Base-by-base conservation (phyloP, 2,113 vertebrate species). In the Etheostoma cragini region DNA sequence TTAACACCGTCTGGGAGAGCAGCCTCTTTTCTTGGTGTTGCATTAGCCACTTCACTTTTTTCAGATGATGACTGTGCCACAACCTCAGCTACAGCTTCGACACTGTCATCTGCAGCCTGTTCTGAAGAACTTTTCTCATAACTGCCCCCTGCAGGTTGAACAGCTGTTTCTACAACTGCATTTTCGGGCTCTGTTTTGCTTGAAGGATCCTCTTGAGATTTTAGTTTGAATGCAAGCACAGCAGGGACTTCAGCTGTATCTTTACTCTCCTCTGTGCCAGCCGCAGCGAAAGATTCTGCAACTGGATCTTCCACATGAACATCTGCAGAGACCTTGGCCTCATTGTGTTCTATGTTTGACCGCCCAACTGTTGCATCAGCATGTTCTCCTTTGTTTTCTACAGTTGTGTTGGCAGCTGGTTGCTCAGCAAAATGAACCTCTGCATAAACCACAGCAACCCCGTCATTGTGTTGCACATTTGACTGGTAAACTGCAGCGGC, bases 191-290 rank as follows among this genome's bases (percentile, higher is more conserved):
- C 53, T 76, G 69, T 57, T 65, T 67, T 16, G 8, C 13, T 24
- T 17, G 62, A 50, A 53, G 61, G 42, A 72, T 65, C 49, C 38
- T 80, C 76, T 65, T 63, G 45, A 33, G 72, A 26, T 58, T 65
- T 52, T 10, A 3, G 24, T 68, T 72, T 8, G 0, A 50, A 69
- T 46, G 21, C 24, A 33, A 26, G 21, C 14, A 1, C 30, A 57
- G 35, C 22, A n/a, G 62, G 24, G n/a, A 62, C 33, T 33, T 63
- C 64, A 24, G 26, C 19, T 1, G 46, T 21, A 6, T 56, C 42
- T 26, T 69, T 49, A 21, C n/a, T 57, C 24, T 65, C 30, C 0
- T 7, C 60, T 60, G 57, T 69, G 61, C 14, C 61, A 16, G 15
- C 46, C 5, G 1, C 33, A 54, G 46, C 65, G n/a, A 75, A 38